Conservation (phyloP, 2,113 vertebrate genomes). For the Anser cygnoides region DNA sequence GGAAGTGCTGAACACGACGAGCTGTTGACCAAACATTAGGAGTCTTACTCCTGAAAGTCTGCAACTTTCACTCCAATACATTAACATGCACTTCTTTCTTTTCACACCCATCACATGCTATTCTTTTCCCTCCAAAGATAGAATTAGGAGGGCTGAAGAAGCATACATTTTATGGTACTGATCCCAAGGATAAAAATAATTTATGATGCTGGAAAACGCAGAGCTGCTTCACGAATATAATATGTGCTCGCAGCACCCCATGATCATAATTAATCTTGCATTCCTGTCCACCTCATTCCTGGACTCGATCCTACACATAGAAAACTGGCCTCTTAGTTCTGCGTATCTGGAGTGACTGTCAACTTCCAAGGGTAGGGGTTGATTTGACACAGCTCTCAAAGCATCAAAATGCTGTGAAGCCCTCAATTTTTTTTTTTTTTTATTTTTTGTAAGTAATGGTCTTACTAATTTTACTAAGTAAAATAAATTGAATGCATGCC, state of each 20-base stretch:
- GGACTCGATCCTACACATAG: neutral
- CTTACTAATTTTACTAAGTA: neutral
- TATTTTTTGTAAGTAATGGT: neutral
- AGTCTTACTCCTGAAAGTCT: neutral
- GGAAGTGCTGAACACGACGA: neutral
- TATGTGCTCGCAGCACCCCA: neutral
- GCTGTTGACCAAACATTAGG: neutral
- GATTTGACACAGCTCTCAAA: neutral
- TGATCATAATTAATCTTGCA: neutral
- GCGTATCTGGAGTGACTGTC: neutral
- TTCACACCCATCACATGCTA: neutral
- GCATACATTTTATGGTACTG: neutral
- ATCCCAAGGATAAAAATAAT: neutral
- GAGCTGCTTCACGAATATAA: neutral
- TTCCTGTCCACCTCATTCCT: neutral
- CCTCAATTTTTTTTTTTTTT: too few relatives aligned
- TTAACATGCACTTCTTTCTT: neutral
- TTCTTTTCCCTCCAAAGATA: neutral
- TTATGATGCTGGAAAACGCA: neutral
- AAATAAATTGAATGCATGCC: neutral
- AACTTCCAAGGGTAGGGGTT: neutral
- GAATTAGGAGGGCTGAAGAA: fast-evolving
- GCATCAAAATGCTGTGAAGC: neutral
- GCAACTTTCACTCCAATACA: neutral
- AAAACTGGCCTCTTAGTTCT: neutral